Evolutionary conservation across 1,140 invertebrate species (phyloP), one percentile per base, ranked within the genome.

Genomic region (Ephestia elutella): DNA sequence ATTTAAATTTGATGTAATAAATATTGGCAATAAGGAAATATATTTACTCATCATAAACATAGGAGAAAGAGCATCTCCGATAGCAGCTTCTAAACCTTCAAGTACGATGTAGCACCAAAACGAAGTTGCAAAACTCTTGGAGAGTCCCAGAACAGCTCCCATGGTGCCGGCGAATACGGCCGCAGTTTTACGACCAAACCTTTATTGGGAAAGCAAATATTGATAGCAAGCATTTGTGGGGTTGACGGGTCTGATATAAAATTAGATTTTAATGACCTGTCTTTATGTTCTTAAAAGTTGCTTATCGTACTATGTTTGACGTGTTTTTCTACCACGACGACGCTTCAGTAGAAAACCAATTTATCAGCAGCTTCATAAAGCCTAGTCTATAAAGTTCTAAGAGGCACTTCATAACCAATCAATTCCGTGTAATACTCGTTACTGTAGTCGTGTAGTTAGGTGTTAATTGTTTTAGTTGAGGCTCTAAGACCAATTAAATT

Each of bases 11-110:
- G n/a, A n/a, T n/a, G n/a, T n/a, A n/a, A n/a, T n/a, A n/a, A 25
- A 25, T 7, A 25, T 25, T 25, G n/a, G 21, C 21, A 32, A 10
- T 5, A 11, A 11, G 9, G 9, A 7, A 32, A 5, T 10, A 5
- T 32, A 57, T 80, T 63, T 62, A 86, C 84, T 87, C n/a, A 87
- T 64, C 84, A 87, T 87, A 54, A 86, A 87, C 68, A 87, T 86
- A 5, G 84, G 84, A 17, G 82, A 83, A 2, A 86, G 59, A 2
- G 84, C 84, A 35, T 87, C 84, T 0, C 84, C 84, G 13, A 87
- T 74, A 13, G 84, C 80, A 0, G 82, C 82, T 44, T 87, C 82
- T 5, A 87, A 66, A 0, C 70, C 75, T 57, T 87, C 84, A n/a
- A 87, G 55, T 0, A 51, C 56, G 7, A 84, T 58, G 62, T 84